Evolutionary conservation across 2,797 vertebrate species (phyloP).

Genomic region (Cyclura pinguis): DNA sequence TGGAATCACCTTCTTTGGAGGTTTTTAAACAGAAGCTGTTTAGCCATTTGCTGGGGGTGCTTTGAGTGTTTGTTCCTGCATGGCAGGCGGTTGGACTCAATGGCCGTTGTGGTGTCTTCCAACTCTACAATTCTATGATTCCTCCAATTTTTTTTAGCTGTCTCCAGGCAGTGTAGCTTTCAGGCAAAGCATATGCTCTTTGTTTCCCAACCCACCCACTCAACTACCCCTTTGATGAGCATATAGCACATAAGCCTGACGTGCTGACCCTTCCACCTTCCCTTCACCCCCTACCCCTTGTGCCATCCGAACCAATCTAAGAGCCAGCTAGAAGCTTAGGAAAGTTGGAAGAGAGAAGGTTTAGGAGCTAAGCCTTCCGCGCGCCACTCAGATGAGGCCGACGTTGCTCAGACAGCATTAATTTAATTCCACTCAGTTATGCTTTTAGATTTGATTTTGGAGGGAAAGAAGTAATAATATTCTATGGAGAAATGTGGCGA

Average conservation of each 20-base stretch:
- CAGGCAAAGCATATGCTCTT: background rate
- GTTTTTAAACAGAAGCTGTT: no score
- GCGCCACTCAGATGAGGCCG: conserved; percentile 62
- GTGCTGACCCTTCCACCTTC: background rate
- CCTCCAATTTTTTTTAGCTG: no score
- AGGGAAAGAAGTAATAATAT: conserved; percentile 80
- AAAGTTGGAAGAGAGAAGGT: conserved; percentile 67
- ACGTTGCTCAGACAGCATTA: conserved; percentile 79
- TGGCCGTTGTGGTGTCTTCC: no score
- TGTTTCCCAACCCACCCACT: no score
- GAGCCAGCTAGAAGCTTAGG: conserved; percentile 59
- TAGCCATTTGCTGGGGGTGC: no score
- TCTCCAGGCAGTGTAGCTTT: background rate
- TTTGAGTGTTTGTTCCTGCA: no score
- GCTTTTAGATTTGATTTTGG: conserved; percentile 84
- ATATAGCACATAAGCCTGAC: background rate
- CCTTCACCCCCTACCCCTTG: background rate
- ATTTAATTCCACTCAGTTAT: conserved; percentile 85
- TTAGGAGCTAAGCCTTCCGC: conserved; percentile 76
- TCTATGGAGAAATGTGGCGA: conserved; percentile 69
- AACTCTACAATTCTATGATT: no score
- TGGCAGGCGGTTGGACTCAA: no score
- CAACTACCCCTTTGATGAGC: background rate
- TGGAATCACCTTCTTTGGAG: no score
- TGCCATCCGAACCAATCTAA: background rate